phyloP scores from a whole-genome alignment of 2,113 vertebrate genomes.

The Eptesicus fuscus region DNA sequence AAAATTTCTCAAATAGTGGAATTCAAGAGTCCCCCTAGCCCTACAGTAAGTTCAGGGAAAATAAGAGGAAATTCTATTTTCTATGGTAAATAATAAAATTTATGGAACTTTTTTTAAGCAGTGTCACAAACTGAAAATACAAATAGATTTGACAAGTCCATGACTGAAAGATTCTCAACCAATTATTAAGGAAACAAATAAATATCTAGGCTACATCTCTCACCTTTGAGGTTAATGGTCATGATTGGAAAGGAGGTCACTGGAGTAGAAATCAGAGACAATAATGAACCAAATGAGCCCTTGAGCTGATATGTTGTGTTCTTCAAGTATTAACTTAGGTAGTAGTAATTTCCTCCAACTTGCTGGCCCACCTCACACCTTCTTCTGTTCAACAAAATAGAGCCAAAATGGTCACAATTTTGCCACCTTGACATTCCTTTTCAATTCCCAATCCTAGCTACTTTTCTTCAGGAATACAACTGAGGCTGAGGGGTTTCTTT shows the following conservation, averaged over 20 bases:
- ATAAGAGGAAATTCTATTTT: neutral
- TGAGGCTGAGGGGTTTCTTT: neutral
- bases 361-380: neutral
- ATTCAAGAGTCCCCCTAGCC: neutral
- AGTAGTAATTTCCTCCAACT: neutral
- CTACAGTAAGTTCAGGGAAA: neutral
- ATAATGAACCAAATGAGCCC: neutral
- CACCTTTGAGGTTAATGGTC: neutral
- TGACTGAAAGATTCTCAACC: neutral
- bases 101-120: neutral
- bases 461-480: neutral
- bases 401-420: neutral
- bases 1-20: conserved; percentile 23
- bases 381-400: neutral
- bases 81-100: neutral
- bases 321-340: neutral
- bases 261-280: neutral
- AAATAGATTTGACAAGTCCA: neutral
- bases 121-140: neutral
- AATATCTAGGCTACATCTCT: neutral
- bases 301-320: neutral
- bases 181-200: neutral
- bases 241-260: neutral
- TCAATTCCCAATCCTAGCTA: neutral
- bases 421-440: neutral